Evolutionary conservation across 1,140 invertebrate genomes (phyloP).

Genomic region (Drosophila kepulauana): DNA sequence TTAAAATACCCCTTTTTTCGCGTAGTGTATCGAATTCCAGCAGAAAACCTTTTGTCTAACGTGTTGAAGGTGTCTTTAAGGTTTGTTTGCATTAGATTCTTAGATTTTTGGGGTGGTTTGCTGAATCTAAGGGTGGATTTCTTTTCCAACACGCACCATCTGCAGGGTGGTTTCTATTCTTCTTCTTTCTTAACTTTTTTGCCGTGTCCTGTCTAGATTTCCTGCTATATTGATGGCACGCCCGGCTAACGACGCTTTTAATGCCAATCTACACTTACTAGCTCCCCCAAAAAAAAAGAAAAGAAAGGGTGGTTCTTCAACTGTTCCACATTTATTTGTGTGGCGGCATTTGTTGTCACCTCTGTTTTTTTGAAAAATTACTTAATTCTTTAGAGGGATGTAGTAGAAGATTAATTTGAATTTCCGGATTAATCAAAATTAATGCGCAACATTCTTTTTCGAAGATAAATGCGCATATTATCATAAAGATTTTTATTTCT

Average conservation of each 20-base stretch:
- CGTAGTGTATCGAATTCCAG: conserved; percentile 6
- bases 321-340: conserved; percentile 37
- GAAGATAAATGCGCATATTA: background rate
- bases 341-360: conserved; percentile 50
- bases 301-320: conserved; percentile 52
- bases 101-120: conserved; percentile 53
- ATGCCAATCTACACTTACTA: conserved; percentile 25
- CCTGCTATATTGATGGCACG: conserved; percentile 65
- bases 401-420: background rate
- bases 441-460: background rate
- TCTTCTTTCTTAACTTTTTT: conserved; percentile 39
- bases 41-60: conserved; percentile 24
- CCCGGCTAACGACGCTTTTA: conserved; percentile 58
- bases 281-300: background rate
- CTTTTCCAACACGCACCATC: conserved; percentile 34
- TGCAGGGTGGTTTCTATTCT: conserved; percentile 42
- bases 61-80: conserved; percentile 58
- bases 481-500: background rate
- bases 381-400: background rate
- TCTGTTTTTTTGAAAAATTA: conserved; percentile 52
- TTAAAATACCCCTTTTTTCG: background rate
- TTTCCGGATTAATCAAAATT: conserved; percentile 4
- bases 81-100: conserved; percentile 35
- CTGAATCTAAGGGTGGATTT: conserved; percentile 51
- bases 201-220: conserved; percentile 53